phyloP scores from a whole-genome alignment of 2,888 invertebrate species.

The Dysmachus trigonus region DNA sequence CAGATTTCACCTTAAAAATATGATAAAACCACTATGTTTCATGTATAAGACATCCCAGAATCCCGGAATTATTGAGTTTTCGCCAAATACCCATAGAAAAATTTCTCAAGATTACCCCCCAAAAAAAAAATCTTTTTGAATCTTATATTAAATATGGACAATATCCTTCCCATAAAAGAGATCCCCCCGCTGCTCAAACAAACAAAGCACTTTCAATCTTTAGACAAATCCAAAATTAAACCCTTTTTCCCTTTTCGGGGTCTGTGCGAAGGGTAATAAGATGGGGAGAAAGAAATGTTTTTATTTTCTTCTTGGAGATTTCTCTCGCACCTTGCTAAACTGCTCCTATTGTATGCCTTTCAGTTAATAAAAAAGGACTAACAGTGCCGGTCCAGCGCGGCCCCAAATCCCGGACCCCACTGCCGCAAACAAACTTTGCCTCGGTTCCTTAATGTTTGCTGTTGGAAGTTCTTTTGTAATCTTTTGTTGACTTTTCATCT shows the following conservation, averaged over 20 bases:
- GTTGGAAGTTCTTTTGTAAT: constrained; percentile 31
- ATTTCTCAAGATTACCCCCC: not conserved
- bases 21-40: not conserved
- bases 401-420: not conserved
- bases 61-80: not conserved
- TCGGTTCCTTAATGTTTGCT: constrained; percentile 21
- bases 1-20: not conserved
- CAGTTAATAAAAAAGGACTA: constrained; percentile 29
- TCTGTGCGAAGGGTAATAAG: not conserved
- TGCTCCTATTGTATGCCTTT: constrained; percentile 21
- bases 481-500: constrained; percentile 26
- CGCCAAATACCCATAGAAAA: not conserved
- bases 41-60: not conserved
- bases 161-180: not conserved
- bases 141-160: constrained; percentile 7
- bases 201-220: constrained; percentile 3
- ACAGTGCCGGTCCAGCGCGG: not conserved
- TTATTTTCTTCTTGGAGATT: not conserved
- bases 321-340: constrained; percentile 7
- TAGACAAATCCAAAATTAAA: constrained; percentile 29
- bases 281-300: not conserved
- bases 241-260: not conserved
- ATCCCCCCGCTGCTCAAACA: constrained; percentile 2
- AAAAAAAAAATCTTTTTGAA: constrained; percentile 1
- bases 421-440: constrained; percentile 34